These are phyloP conservation scores for Mus spicilegus DNA, from an alignment of 2,113 vertebrate genomes.

Conservation along the genomic window DNA sequence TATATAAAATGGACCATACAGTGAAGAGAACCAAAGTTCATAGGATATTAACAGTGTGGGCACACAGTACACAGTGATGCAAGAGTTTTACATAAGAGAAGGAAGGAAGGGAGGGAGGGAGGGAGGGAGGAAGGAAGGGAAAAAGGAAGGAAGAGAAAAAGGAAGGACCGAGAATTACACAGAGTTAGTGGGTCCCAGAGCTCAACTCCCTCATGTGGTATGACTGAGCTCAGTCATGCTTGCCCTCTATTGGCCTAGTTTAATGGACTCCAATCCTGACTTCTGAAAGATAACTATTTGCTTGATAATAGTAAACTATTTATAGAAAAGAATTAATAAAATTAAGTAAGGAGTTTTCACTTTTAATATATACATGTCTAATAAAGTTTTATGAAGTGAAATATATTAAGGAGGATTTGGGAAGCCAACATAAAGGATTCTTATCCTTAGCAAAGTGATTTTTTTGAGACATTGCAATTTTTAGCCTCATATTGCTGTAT, in stretches of 20 bases:
- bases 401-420: conserved; percentile 1
- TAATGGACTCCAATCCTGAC: conserved; percentile 25
- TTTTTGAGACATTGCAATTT: background rate
- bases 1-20: background rate
- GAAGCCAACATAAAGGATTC: background rate
- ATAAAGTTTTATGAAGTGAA: conserved; percentile 1
- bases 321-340: conserved; percentile 26
- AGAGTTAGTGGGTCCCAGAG: conserved; percentile 13
- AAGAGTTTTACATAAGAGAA: conserved; percentile 28
- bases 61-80: background rate
- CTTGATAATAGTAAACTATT: background rate
- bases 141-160: background rate
- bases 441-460: background rate
- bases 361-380: conserved; percentile 15
- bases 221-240: conserved; percentile 71
- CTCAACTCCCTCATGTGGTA: background rate
- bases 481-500: conserved; percentile 1
- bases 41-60: background rate
- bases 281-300: conserved; percentile 51
- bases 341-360: background rate
- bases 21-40: background rate
- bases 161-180: background rate
- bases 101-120: background rate
- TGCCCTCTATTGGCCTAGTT: conserved; percentile 85
- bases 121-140: background rate